These are phyloP conservation scores for Penaeus indicus DNA, from an alignment of 1,140 invertebrate genomes.

Conservation along the genomic window DNA sequence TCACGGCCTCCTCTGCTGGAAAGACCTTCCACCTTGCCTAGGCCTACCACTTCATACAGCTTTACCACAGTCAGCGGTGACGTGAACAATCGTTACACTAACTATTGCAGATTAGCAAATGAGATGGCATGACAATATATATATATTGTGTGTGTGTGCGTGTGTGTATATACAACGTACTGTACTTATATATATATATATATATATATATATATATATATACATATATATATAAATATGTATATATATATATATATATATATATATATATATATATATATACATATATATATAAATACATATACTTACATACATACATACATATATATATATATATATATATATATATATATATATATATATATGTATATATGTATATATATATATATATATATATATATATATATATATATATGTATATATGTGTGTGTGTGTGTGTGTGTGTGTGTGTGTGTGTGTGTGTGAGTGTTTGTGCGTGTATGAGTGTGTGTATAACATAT, in stretches of 20 bases:
- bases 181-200: not conserved
- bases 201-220: too few relatives aligned
- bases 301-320: not conserved
- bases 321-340: not conserved
- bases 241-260: not conserved
- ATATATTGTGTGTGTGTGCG: too few relatives aligned
- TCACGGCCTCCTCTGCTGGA: too few relatives aligned
- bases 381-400: not conserved
- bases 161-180: too few relatives aligned
- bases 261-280: constrained; percentile 4
- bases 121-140: too few relatives aligned
- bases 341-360: not conserved
- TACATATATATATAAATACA: not conserved
- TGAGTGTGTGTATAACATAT: constrained; percentile 7
- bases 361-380: not conserved
- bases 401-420: constrained; percentile 8
- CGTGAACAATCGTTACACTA: too few relatives aligned
- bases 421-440: not conserved
- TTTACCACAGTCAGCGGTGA: too few relatives aligned
- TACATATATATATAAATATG: too few relatives aligned
- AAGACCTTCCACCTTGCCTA: too few relatives aligned
- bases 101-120: too few relatives aligned
- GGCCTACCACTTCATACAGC: too few relatives aligned
- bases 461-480: not conserved
- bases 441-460: constrained; percentile 17